Base-by-base conservation (phyloP, 2,888 invertebrate species). In the Hyalella azteca region DNA sequence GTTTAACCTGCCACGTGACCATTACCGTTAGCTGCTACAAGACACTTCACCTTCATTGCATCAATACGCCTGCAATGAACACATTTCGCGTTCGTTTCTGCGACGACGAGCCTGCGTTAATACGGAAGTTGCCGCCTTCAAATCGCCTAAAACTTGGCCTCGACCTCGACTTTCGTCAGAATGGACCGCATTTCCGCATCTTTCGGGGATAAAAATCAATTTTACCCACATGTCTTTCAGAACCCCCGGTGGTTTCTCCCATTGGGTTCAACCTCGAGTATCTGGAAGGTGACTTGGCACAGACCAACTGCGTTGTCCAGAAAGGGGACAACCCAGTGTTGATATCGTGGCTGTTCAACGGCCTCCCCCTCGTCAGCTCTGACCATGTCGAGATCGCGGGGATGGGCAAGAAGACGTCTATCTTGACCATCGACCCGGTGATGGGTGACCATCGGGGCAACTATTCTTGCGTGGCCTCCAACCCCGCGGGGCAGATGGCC, bases 321-420 rank as follows among this genome's bases (percentile, higher is more conserved):
- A 82, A 85, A 76, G 89, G 89, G 3, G 89, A 89, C 84, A 86
- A 86, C 77, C 89, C 89, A 9, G 85, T 89, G 77, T 87, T 87
- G 39, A 86, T 89, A 41, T 85, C 86, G 36, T 89, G 89, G 89
- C 87, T 86, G 59, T 85, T 86, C 77, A 85, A 86, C 78, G 86
- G 86, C 48, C 45, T 50, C 32, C 85, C 85, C 54, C 81, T 85
- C 29, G 73, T 86, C 11, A 77, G 66, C 60, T 81, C 85, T n/a
- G 81, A 82, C 32, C 59, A 78, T n/a, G 90, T 91, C 49, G 88
- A 89, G 85, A 89, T 91, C 81, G 89, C 89, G 86, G 89, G 90
- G 87, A 89, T 90, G 85, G 91, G 91, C 85, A 90, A 91, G 86
- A 90, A 91, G 86, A 91, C 91, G 86, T 91, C 91, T 85, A 89